phyloP scores from a whole-genome alignment of 2,797 vertebrate species.

The Centroberyx gerrardi region DNA sequence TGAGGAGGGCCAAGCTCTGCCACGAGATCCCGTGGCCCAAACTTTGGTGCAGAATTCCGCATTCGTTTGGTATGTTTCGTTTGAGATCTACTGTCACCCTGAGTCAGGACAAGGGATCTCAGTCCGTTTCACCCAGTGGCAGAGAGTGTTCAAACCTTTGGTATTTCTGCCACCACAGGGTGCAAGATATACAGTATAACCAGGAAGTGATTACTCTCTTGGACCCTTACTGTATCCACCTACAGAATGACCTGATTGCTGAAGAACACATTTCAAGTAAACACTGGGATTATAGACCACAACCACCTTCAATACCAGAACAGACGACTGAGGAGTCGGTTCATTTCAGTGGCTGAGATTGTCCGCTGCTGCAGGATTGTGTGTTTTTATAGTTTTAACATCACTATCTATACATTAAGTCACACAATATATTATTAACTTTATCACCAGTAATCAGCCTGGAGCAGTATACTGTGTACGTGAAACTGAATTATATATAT shows the following conservation, averaged over 20 bases:
- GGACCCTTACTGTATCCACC: constrained; percentile 1
- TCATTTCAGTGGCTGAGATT: constrained; percentile 47
- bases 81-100: not conserved
- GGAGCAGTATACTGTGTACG: constrained; percentile 45
- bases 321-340: constrained; percentile 34
- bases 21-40: not conserved
- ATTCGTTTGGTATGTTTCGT: not conserved
- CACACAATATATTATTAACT: constrained; percentile 54
- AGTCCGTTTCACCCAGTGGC: not conserved
- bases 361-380: constrained; percentile 50
- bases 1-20: not conserved
- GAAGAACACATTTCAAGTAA: constrained; percentile 68
- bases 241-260: constrained; percentile 41
- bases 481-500: constrained; percentile 60
- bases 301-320: constrained; percentile 37
- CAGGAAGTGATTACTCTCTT: not conserved
- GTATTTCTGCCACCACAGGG: not conserved
- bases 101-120: not conserved
- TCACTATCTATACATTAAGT: constrained; percentile 53
- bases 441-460: constrained; percentile 52
- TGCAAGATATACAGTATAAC: not conserved
- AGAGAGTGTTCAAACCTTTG: not conserved
- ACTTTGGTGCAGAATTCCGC: not conserved
- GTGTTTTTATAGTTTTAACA: constrained; percentile 48
- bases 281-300: constrained; percentile 61